Conservation (phyloP, 2,797 vertebrate genomes). For the Ambastaia sidthimunki region DNA sequence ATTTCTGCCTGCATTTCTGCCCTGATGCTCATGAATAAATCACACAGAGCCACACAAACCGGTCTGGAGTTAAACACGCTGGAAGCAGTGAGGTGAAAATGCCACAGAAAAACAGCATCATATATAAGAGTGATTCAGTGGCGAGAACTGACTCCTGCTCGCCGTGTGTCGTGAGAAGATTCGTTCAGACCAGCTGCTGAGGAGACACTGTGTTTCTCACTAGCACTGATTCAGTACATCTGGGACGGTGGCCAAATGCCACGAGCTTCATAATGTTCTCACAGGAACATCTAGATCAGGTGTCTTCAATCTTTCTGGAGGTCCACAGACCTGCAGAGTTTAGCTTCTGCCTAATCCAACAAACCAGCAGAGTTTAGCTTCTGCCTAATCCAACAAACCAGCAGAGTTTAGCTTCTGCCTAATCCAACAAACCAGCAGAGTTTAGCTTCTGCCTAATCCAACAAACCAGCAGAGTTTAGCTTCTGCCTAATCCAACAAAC, state of each 20-base stretch:
- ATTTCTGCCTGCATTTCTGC: conserved; percentile 33
- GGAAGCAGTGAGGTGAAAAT: conserved; percentile 9
- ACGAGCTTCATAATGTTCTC: neutral
- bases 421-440: too few species aligned
- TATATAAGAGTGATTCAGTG: conserved; percentile 7
- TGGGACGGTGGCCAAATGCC: conserved; percentile 6
- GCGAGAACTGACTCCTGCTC: neutral
- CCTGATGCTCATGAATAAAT: conserved; percentile 53
- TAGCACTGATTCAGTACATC: neutral
- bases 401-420: too few species aligned
- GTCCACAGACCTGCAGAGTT: too few species aligned
- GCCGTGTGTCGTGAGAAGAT: neutral
- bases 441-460: too few species aligned
- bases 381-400: too few species aligned
- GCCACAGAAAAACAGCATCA: neutral
- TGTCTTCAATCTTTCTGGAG: neutral
- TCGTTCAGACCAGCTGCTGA: neutral
- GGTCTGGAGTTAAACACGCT: conserved; percentile 28
- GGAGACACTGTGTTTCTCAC: neutral
- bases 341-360: too few species aligned
- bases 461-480: too few species aligned
- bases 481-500: too few species aligned
- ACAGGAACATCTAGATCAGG: conserved; percentile 9
- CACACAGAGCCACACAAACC: conserved; percentile 13
- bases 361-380: too few species aligned